Base-by-base conservation (phyloP, 2,113 vertebrate genomes). In the Actenoides lindsayi region DNA sequence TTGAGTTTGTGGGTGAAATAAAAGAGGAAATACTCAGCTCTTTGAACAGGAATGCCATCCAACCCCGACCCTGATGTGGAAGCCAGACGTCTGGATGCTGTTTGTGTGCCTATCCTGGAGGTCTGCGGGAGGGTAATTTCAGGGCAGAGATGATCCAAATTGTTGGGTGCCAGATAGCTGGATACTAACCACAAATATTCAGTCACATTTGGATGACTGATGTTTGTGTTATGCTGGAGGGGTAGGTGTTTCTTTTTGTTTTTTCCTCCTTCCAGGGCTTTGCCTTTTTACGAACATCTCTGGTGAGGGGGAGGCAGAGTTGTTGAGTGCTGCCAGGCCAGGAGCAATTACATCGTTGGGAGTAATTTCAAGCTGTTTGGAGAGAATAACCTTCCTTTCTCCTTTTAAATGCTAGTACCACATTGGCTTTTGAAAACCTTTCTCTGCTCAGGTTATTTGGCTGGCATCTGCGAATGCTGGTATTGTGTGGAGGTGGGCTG, bases 301-400 rank as follows among this genome's bases (percentile, higher is more conserved):
- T 60, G 44, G 53, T 33, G 62, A 75, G 51, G 27, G 54, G 75
- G 85, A 64, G 42, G 64, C 46, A 48, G 46, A 59, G 15, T 8
- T 75, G 35, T 64, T 60, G 44, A 83, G 39, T 73, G 27, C 69
- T 59, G 41, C n/a, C 46, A 67, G 59, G n/a, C 84, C 5, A 0
- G 69, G 85, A 92, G 48, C 53, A 89, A 21, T 87, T 79, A 70
- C 53, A 50, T 69, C 0, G 0, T 33, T 81, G 64, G 69, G 60
- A 76, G 41, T 68, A 82, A 11, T 74, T 39, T 87, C 51, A 60
- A 75, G 19, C 50, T 90, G 53, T 71, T 90, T 4, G 10, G 67
- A 73, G 69, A 94, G 33, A 94, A 90, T 92, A 91, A 71, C 30
- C 39, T 78, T 92, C 30, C 17, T 78, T 95, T 95, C 53, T 78